Base-by-base conservation (phyloP, 2,797 vertebrate genomes). In the Margarornis squamiger region DNA sequence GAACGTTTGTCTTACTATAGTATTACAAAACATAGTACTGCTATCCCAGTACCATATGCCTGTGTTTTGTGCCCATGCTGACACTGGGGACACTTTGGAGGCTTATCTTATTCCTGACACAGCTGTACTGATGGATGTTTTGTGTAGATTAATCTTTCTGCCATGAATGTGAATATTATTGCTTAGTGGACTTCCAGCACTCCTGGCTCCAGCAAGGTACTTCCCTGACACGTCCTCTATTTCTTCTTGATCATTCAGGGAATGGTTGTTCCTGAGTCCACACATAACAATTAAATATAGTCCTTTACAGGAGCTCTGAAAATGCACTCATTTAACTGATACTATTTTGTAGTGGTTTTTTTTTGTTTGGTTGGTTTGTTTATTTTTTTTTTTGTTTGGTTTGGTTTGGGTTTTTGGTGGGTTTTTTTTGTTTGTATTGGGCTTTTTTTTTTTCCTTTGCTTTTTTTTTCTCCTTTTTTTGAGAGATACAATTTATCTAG, bases 1-100 rank as follows among this genome's bases (percentile, higher is more conserved):
- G 72, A 87, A 84, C 55, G 30, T 29, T 94, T 80, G 36, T 86
- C 59, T 81, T 65, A 30, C 79, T 88, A 13, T 48, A 72, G n/a
- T 43, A 29, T 76, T 87, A 85, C 52, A 87, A 90, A 90, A 23
- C 11, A 15, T 14, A 54, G 59, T 24, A 36, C 49, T 77, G 30
- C 61, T 87, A 9, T 76, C 75, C 55, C 63, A 24, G 24, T 54
- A 22, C 77, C 52, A 43, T 71, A 34, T 71, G 78, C 48, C 49
- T 57, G 14, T 86, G 12, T 68, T 77, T 49, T 45, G 6, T 0
- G 2, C 15, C n/a, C n/a, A 4, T 49, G 5, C 17, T 58, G 61
- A 63, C 14, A 12, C 48, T 36, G 27, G 66, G 48, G 67, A 87
- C 27, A 8, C 34, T 85, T 91, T 43, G 26, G 38, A 72, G 43